These are phyloP conservation scores for Phortica variegata DNA, from an alignment of 1,140 invertebrate species.

Conservation along the genomic window DNA sequence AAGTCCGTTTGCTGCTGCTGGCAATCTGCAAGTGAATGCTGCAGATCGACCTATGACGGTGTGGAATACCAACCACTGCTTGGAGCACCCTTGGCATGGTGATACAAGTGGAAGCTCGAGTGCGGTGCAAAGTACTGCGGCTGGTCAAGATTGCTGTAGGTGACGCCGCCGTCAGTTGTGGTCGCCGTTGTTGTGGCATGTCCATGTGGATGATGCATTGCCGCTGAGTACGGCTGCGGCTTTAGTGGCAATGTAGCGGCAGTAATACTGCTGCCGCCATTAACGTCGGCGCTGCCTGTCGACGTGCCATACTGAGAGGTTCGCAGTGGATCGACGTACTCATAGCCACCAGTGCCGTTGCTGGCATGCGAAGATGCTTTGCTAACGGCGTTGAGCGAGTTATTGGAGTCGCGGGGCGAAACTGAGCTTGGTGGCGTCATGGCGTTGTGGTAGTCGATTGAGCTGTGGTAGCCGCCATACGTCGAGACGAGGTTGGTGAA, in stretches of 20 bases:
- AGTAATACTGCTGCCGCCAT: constrained; percentile 42
- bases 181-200: constrained; percentile 47
- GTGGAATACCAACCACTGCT: constrained; percentile 74
- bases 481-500: constrained; percentile 65
- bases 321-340: constrained; percentile 40
- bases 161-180: constrained; percentile 62
- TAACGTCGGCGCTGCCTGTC: constrained; percentile 52
- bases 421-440: constrained; percentile 95
- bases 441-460: constrained; percentile 81
- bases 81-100: constrained; percentile 62
- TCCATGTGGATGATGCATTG: constrained; percentile 56
- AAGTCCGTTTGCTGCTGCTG: constrained; percentile 4
- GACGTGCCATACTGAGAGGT: constrained; percentile 47
- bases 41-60: constrained; percentile 64
- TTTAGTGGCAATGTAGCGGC: constrained; percentile 80
- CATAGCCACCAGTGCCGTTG: constrained; percentile 57
- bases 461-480: constrained; percentile 65
- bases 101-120: constrained; percentile 86
- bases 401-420: constrained; percentile 74
- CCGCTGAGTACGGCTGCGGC: constrained; percentile 82
- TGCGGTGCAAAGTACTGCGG: constrained; percentile 81
- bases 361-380: constrained; percentile 54
- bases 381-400: constrained; percentile 67
- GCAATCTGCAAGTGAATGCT: constrained; percentile 19
- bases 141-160: constrained; percentile 68